Evolutionary conservation across 2,888 invertebrate genomes (phyloP), one percentile per base, ranked within the genome.

Genomic region (Rosalia funebris): DNA sequence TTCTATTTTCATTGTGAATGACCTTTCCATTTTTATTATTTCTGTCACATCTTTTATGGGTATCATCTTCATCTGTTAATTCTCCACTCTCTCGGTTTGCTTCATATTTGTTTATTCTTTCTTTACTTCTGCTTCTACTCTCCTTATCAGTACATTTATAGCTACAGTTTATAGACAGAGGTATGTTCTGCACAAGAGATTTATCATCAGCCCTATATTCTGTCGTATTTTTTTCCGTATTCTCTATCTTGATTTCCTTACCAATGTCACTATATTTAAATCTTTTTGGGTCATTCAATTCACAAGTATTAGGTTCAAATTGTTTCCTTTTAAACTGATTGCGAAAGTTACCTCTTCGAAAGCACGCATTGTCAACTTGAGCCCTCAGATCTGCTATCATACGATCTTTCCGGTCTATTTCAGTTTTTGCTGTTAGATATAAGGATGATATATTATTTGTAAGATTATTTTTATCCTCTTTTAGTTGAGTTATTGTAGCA

Each of bases 341-440:
- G 10, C 12, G 9, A 36, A 12, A n/a, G 1, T 19, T 36, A 54
- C 25, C 11, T 14, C 65, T 56, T 63, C 73, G 75, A 61, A 82
- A 81, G 15, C 70, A 50, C 15, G 74, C 5, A 59, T 81, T 72
- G 37, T 84, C 82, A 19, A 81, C 39, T 63, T 82, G 63, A 17
- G 63, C 71, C 59, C 81, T 77, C n/a, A 85, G 73, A 7, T 84
- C 81, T 0, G 71, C 68, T 50, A 85, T 83, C 52, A 75, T 77
- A 34, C 68, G 74, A 63, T 85, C 82, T 69, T 85, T 85, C n/a
- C 85, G 74, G 15, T 77, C 72, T 36, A 84, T 76, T 75, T 85
- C 85, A 5, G 74, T 70, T 69, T 80, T 82, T 0, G 85, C 84
- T 14, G 85, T 85, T 68, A 82, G 81, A 47, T 77, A 78, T 19